Evolutionary conservation across 2,888 invertebrate species (phyloP).

Genomic region (Caenorhabditis sinica): DNA sequence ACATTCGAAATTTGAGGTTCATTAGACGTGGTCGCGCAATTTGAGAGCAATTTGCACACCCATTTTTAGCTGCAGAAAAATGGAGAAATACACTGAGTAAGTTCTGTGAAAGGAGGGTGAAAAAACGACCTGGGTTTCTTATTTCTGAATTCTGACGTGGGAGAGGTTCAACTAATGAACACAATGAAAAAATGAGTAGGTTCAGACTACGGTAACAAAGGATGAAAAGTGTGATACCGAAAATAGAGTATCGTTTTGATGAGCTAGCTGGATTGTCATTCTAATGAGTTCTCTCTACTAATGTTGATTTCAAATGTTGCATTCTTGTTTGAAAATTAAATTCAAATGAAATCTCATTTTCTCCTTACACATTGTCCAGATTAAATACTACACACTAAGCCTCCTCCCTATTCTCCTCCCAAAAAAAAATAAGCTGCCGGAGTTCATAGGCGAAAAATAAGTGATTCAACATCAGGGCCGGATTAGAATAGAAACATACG

Average conservation of each 20-base stretch:
- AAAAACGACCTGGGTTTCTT: constrained; percentile 16
- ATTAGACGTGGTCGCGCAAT: constrained; percentile 43
- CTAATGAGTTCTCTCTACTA: too few relatives aligned
- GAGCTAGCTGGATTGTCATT: too few relatives aligned
- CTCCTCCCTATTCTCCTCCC: neutral
- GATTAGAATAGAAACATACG: constrained; percentile 44
- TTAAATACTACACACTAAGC: neutral
- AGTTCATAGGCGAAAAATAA: constrained; percentile 33
- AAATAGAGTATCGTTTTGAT: too few relatives aligned
- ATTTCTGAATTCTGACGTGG: constrained; percentile 24
- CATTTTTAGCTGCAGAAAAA: constrained; percentile 14
- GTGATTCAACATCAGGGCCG: constrained; percentile 28
- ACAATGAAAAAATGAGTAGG: neutral
- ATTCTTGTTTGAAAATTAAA: too few relatives aligned
- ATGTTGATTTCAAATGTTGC: too few relatives aligned
- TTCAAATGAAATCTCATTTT: too few relatives aligned
- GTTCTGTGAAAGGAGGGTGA: neutral
- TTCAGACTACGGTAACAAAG: constrained; percentile 8
- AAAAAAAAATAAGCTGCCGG: constrained; percentile 9
- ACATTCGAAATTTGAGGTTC: constrained; percentile 63
- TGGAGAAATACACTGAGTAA: neutral
- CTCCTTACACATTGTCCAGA: neutral
- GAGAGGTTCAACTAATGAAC: constrained; percentile 16
- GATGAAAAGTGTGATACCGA: too few relatives aligned
- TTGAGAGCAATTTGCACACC: constrained; percentile 58